phyloP scores from a whole-genome alignment of 2,888 invertebrate species.

The Apodemia duryi region DNA sequence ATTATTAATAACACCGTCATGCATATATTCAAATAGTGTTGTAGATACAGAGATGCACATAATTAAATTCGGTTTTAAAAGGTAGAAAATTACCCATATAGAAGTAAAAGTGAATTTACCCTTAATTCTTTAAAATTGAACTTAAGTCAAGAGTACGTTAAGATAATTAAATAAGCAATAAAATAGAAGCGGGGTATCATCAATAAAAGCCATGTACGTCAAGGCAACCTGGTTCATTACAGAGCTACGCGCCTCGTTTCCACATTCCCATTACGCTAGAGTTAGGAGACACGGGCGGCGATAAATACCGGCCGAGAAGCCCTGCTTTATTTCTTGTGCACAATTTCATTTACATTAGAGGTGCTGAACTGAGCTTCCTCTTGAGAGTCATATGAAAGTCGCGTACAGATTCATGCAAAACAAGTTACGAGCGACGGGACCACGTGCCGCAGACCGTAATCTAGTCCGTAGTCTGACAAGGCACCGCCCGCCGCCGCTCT shows the following conservation, averaged over 20 bases:
- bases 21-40: no score
- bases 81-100: no score
- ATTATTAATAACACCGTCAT: no score
- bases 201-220: constrained; percentile 71
- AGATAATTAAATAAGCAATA: constrained; percentile 25
- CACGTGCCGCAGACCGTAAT: constrained; percentile 64
- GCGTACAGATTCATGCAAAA: constrained; percentile 72
- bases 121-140: background rate
- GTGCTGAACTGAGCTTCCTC: constrained; percentile 65
- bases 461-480: constrained; percentile 56
- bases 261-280: constrained; percentile 69
- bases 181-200: constrained; percentile 48
- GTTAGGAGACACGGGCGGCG: constrained; percentile 69
- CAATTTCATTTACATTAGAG: constrained; percentile 78
- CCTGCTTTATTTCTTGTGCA: constrained; percentile 74
- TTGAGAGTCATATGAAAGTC: constrained; percentile 67
- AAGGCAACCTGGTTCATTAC: constrained; percentile 71
- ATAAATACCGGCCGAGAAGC: constrained; percentile 71
- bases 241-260: constrained; percentile 57
- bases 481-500: constrained; percentile 46
- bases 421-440: constrained; percentile 66
- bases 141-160: background rate
- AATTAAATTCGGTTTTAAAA: no score
- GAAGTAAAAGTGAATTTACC: no score
- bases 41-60: no score